A percentile compares a stretch with the other conserved stretches of the same genome.
phyloP scores from a whole-genome alignment of 2,888 invertebrate genomes.

The Yponomeuta cagnagella region DNA sequence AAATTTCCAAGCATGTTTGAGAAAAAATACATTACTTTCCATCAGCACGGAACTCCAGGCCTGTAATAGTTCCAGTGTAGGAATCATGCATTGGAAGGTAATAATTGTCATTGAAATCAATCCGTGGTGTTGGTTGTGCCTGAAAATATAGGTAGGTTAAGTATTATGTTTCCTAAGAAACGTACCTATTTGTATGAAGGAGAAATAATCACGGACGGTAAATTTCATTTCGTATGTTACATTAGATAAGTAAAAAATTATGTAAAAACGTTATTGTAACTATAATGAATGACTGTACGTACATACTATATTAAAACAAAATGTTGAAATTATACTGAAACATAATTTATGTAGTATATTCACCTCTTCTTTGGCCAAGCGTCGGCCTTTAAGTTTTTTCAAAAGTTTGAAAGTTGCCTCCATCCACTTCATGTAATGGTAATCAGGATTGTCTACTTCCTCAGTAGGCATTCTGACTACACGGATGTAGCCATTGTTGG shows the following conservation, averaged over 20 bases:
- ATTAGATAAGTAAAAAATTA: too few species aligned
- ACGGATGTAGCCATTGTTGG: constrained; percentile 59
- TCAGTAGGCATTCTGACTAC: constrained; percentile 56
- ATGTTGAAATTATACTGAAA: too few species aligned
- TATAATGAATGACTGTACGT: too few species aligned
- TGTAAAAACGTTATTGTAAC: too few species aligned
- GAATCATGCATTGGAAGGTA: constrained; percentile 85
- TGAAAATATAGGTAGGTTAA: constrained; percentile 26
- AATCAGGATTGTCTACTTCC: constrained; percentile 48
- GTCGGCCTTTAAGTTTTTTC: constrained; percentile 59
- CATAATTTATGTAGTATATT: too few species aligned
- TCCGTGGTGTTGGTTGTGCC: constrained; percentile 57
- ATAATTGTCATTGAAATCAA: constrained; percentile 77
- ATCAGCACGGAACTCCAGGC: constrained; percentile 78
- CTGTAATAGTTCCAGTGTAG: constrained; percentile 79
- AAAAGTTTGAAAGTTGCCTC: constrained; percentile 44
- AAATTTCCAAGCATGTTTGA: too few species aligned
- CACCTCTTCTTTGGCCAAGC: constrained; percentile 63
- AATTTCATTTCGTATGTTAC: too few species aligned
- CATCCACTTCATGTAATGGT: constrained; percentile 45
- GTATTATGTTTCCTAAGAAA: background rate
- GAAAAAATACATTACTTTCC: constrained; percentile 50
- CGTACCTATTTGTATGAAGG: too few species aligned
- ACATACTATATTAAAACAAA: too few species aligned
- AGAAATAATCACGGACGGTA: too few species aligned